Percentiles rank a stretch among this genome's conserved stretches.
Conservation (phyloP, 2,888 invertebrate genomes). For the Archips xylosteana region DNA sequence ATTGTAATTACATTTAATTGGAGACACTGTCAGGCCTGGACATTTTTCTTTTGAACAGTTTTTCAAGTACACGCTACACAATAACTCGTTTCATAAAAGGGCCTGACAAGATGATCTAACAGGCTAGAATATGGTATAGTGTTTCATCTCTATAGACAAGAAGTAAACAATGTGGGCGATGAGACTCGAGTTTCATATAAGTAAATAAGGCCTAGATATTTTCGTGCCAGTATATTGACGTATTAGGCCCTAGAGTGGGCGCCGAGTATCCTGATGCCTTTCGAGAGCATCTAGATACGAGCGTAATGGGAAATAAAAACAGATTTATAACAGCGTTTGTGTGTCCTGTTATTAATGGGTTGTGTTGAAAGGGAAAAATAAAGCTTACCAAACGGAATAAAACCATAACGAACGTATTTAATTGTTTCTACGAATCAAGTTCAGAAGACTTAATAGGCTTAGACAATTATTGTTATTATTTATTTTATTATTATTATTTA, state of each 20-base stretch:
- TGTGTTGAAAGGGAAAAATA: background rate
- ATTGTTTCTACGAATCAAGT: too few species aligned
- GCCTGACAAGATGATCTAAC: slow-evolving; percentile 13
- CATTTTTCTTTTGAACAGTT: slow-evolving; percentile 44
- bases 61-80: slow-evolving; percentile 18
- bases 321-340: slow-evolving; percentile 24
- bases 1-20: slow-evolving; percentile 69
- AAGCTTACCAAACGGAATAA: background rate
- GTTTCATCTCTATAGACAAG: slow-evolving; percentile 29
- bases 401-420: background rate
- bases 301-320: slow-evolving; percentile 35
- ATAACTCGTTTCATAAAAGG: slow-evolving; percentile 23
- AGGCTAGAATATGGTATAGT: slow-evolving; percentile 19
- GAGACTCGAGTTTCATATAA: slow-evolving; percentile 6
- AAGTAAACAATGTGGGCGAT: slow-evolving; percentile 30
- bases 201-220: slow-evolving; percentile 41
- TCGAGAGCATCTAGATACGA: slow-evolving; percentile 55
- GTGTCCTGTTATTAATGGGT: slow-evolving; percentile 14
- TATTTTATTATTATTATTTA: too few species aligned
- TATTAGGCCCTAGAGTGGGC: slow-evolving; percentile 52
- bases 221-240: slow-evolving; percentile 43
- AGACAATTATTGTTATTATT: too few species aligned
- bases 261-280: slow-evolving; percentile 59
- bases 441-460: too few species aligned
- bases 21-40: slow-evolving; percentile 51